These are phyloP conservation scores for Selenia dentaria DNA, from an alignment of 2,888 invertebrate species.

Conservation along the genomic window DNA sequence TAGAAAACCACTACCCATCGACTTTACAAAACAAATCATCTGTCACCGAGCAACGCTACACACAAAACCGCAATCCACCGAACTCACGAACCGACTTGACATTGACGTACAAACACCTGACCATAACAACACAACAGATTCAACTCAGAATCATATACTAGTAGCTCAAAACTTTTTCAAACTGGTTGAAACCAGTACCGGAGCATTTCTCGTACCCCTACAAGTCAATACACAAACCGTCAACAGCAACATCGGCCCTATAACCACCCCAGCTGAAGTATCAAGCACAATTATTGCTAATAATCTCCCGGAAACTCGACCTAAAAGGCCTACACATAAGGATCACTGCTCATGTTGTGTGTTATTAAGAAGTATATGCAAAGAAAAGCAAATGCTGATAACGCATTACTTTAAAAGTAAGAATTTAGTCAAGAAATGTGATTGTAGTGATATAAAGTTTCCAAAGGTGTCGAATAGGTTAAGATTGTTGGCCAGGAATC, in stretches of 20 bases:
- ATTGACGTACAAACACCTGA: slow-evolving; percentile 22
- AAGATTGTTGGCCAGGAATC: slow-evolving; percentile 52
- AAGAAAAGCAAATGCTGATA: slow-evolving; percentile 51
- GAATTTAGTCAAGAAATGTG: slow-evolving; percentile 40
- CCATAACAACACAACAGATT: not conserved
- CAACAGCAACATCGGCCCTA: slow-evolving; percentile 25
- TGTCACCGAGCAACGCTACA: slow-evolving; percentile 29
- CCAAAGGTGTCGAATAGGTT: slow-evolving; percentile 61
- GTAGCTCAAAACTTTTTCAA: slow-evolving; percentile 39
- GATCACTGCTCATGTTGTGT: slow-evolving; percentile 66
- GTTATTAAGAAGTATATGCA: slow-evolving; percentile 53
- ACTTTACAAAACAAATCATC: slow-evolving; percentile 49
- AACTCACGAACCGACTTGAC: slow-evolving; percentile 33
- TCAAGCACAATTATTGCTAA: slow-evolving; percentile 7
- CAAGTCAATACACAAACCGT: slow-evolving; percentile 40
- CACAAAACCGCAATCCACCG: slow-evolving; percentile 13
- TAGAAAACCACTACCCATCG: slow-evolving; percentile 56
- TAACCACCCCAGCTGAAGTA: slow-evolving; percentile 32
- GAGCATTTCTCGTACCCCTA: slow-evolving; percentile 51
- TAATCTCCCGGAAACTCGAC: not conserved
- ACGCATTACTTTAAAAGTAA: slow-evolving; percentile 56
- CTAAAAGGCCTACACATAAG: not conserved
- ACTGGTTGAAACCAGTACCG: slow-evolving; percentile 50
- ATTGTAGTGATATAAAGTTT: slow-evolving; percentile 50
- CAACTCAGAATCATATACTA: not conserved